Conservation (phyloP, 1,140 invertebrate species). For the Hypsibius dujardini region DNA sequence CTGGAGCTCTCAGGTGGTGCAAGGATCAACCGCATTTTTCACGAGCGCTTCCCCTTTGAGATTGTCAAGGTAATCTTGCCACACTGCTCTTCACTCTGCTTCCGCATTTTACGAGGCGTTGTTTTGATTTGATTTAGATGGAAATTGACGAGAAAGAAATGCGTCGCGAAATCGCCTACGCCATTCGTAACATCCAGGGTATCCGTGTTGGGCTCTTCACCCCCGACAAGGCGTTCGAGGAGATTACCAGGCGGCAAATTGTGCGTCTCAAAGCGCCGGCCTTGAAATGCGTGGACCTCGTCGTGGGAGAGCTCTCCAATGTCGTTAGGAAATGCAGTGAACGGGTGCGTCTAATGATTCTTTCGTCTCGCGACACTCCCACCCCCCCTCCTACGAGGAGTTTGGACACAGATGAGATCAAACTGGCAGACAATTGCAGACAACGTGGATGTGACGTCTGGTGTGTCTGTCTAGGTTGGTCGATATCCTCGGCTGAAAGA, state of each 20-base stretch:
- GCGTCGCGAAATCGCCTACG: constrained; percentile 37
- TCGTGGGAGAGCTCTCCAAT: constrained; percentile 36
- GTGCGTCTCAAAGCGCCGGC: constrained; percentile 36
- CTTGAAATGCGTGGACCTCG: constrained; percentile 39
- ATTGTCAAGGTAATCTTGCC: constrained; percentile 56
- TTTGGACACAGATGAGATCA: background rate
- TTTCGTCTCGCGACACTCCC: background rate
- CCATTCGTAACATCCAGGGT: constrained; percentile 41
- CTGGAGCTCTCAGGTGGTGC: constrained; percentile 94
- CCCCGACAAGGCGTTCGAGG: constrained; percentile 41
- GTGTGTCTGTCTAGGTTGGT: constrained; percentile 28
- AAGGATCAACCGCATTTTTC: constrained; percentile 95
- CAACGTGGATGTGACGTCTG: background rate
- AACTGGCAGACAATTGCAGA: no score
- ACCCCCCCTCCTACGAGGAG: background rate
- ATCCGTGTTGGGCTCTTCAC: constrained; percentile 40
- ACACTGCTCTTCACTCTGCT: no score
- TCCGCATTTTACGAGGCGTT: no score
- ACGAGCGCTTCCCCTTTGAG: constrained; percentile 98
- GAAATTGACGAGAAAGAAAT: constrained; percentile 41
- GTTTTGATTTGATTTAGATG: constrained; percentile 32
- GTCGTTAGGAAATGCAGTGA: constrained; percentile 24
- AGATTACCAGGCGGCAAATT: constrained; percentile 41
- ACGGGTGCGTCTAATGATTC: constrained; percentile 8
- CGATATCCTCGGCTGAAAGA: constrained; percentile 38